These are phyloP conservation scores for Archaeoteleia sp. DNA, from an alignment of 2,888 invertebrate genomes.

Conservation along the genomic window DNA sequence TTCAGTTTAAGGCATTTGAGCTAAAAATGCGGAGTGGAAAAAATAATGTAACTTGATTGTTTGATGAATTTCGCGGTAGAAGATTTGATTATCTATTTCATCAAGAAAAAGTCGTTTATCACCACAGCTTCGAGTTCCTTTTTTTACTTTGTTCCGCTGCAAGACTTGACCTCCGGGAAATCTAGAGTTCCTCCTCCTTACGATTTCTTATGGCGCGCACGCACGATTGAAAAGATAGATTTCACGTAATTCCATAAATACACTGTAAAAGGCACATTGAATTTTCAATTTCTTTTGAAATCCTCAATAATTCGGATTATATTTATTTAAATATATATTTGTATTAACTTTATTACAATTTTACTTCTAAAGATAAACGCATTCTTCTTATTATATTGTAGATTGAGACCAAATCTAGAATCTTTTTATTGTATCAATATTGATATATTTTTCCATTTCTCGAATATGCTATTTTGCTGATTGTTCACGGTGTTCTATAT, in stretches of 20 bases:
- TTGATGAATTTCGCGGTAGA: slow-evolving; percentile 3
- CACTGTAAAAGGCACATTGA: neutral
- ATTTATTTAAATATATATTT: too few relatives aligned
- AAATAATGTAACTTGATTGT: slow-evolving; percentile 21
- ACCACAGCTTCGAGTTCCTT: neutral
- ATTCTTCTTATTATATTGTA: too few relatives aligned
- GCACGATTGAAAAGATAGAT: slow-evolving; percentile 10
- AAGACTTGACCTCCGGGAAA: slow-evolving; percentile 13
- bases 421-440: too few relatives aligned
- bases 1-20: slow-evolving; percentile 31
- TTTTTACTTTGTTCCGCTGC: slow-evolving; percentile 7
- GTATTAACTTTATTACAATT: too few relatives aligned
- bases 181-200: slow-evolving; percentile 4
- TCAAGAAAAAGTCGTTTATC: slow-evolving; percentile 13
- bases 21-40: slow-evolving; percentile 21
- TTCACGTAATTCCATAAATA: slow-evolving; percentile 3
- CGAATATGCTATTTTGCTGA: too few relatives aligned
- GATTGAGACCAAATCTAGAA: neutral
- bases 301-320: too few relatives aligned
- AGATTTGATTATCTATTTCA: slow-evolving; percentile 9
- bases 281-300: neutral
- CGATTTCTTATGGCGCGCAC: slow-evolving; percentile 10
- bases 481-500: too few relatives aligned
- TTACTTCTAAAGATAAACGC: too few relatives aligned
- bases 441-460: too few relatives aligned